Percentiles rank a stretch among this genome's conserved stretches.
Conservation (phyloP, 2,888 invertebrate genomes). For the Eristalis intricaria region DNA sequence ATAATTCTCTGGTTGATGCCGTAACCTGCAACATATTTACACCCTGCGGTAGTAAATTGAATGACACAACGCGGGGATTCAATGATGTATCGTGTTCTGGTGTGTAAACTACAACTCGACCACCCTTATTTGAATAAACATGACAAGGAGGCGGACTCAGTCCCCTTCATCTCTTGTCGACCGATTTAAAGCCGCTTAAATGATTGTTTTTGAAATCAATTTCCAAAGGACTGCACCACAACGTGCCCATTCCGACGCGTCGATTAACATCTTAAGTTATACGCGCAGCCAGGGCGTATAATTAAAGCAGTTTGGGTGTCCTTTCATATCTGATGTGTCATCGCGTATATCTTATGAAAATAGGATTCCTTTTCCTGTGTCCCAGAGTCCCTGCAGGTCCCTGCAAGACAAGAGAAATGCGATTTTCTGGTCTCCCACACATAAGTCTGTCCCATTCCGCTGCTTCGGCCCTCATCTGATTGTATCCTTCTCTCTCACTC, state of each 20-base stretch:
- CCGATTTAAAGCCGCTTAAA: conserved; percentile 47
- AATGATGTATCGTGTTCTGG: conserved; percentile 41
- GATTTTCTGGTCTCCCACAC: conserved; percentile 39
- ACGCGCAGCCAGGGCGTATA: conserved; percentile 29
- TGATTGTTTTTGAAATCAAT: conserved; percentile 47
- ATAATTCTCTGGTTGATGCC: conserved; percentile 53
- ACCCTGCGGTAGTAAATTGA: conserved; percentile 40
- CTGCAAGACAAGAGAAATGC: conserved; percentile 9
- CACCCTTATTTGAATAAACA: conserved; percentile 61
- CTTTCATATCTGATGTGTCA: conserved; percentile 44
- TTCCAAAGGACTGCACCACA: background rate
- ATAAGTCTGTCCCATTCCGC: background rate
- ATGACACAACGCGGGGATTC: background rate
- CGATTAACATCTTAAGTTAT: conserved; percentile 55
- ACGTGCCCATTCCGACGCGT: background rate
- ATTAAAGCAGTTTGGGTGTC: conserved; percentile 49
- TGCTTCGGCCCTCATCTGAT: too few species aligned
- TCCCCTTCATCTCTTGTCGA: background rate
- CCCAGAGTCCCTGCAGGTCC: background rate
- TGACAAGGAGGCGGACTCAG: background rate
- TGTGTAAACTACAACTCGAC: conserved; percentile 38
- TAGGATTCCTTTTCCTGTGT: conserved; percentile 45
- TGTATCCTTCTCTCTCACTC: background rate
- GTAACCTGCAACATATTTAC: conserved; percentile 59
- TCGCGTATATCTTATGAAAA: conserved; percentile 57